A percentile compares a stretch with the other conserved stretches of the same genome.
phyloP scores from a whole-genome alignment of 1,140 invertebrate species.

The Drosophila lowei region DNA sequence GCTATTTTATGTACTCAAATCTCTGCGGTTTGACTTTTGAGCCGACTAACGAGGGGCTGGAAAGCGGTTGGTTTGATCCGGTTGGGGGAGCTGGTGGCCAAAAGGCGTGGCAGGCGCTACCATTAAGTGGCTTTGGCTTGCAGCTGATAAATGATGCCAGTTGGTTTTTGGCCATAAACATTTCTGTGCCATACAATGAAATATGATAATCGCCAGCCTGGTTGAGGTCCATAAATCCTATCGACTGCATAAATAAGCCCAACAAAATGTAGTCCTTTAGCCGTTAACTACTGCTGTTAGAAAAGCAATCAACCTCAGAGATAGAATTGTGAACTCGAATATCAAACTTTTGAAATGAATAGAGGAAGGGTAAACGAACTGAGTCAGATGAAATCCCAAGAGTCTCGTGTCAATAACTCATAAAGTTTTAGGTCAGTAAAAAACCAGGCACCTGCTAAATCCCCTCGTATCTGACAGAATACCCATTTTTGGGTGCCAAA shows the following conservation, averaged over 20 bases:
- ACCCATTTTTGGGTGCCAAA: too few species aligned
- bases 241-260: slow-evolving; percentile 37
- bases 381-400: too few species aligned
- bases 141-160: slow-evolving; percentile 57
- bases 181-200: slow-evolving; percentile 50
- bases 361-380: too few species aligned
- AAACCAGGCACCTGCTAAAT: too few species aligned
- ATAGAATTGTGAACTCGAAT: too few species aligned
- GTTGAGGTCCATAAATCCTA: slow-evolving; percentile 44
- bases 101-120: slow-evolving; percentile 19
- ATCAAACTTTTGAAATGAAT: too few species aligned
- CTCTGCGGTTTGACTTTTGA: slow-evolving; percentile 55
- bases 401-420: too few species aligned
- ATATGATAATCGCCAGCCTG: slow-evolving; percentile 48
- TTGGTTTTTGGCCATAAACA: slow-evolving; percentile 47
- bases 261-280: slow-evolving; percentile 5
- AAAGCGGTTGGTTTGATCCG: neutral
- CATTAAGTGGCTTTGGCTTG: slow-evolving; percentile 59
- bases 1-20: slow-evolving; percentile 53
- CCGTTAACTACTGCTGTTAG: slow-evolving; percentile 11
- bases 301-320: slow-evolving; percentile 14
- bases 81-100: neutral
- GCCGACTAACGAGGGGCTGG: neutral
- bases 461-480: too few species aligned
- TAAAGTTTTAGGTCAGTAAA: too few species aligned